Percentiles rank a stretch among this genome's conserved stretches.
Conservation (phyloP, 2,797 vertebrate genomes). For the Acropternis orthonyx region DNA sequence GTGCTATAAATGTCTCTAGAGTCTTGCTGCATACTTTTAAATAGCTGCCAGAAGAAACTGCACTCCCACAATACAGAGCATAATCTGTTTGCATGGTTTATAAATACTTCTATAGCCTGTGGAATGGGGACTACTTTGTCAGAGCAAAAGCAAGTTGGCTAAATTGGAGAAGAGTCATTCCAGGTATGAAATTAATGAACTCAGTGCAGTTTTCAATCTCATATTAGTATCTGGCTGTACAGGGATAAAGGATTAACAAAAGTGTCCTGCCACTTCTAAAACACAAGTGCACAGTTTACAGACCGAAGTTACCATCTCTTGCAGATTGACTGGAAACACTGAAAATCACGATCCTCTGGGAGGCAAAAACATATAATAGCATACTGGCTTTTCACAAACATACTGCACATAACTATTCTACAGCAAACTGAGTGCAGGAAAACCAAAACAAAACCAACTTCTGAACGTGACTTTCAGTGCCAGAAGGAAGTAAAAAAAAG, state of each 20-base stretch:
- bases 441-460: fast-evolving
- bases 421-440: background rate
- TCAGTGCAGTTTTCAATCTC: background rate
- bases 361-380: background rate
- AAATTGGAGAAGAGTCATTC: background rate
- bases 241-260: background rate
- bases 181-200: background rate
- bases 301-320: background rate
- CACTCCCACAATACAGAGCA: background rate
- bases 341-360: background rate
- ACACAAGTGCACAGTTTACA: background rate
- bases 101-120: background rate
- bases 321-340: background rate
- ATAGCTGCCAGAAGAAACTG: slow-evolving; percentile 12
- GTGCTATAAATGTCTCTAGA: background rate
- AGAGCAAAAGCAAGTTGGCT: background rate
- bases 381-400: background rate
- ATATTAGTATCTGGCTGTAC: background rate
- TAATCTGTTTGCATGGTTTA: background rate
- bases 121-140: background rate
- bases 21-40: background rate
- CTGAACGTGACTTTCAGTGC: background rate
- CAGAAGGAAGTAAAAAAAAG: background rate
- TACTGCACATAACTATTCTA: background rate
- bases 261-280: background rate